A percentile compares a stretch with the other conserved stretches of the same genome.
Evolutionary conservation across 2,797 vertebrate species (phyloP).

Genomic region (Amazonetta brasiliensis): DNA sequence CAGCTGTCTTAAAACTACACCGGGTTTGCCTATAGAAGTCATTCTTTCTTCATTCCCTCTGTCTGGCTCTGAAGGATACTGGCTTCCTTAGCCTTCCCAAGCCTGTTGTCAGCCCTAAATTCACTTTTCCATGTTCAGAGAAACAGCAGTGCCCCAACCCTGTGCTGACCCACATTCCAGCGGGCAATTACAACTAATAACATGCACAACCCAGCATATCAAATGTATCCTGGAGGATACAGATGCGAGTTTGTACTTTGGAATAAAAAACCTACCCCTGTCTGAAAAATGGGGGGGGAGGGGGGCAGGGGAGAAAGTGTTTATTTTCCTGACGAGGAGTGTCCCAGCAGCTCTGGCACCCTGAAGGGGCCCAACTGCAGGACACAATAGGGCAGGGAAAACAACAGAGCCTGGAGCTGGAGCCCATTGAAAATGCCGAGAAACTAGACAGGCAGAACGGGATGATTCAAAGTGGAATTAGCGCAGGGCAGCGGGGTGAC

Average conservation of each 20-base stretch:
- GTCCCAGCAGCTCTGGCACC: neutral
- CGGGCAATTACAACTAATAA: neutral
- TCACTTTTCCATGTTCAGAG: neutral
- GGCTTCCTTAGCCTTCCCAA: neutral
- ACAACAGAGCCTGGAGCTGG: neutral
- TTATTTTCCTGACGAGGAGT: neutral
- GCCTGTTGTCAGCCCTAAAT: neutral
- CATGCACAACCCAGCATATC: neutral
- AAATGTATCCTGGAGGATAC: neutral
- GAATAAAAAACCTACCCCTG: neutral
- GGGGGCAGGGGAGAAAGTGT: no score
- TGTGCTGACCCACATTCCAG: neutral
- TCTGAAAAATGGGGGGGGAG: neutral
- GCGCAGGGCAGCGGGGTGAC: neutral
- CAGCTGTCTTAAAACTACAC: neutral
- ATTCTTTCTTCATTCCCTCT: neutral
- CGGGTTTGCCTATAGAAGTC: neutral
- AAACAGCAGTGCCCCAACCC: neutral
- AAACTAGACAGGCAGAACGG: constrained; percentile 2
- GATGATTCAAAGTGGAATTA: neutral
- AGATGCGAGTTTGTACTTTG: neutral
- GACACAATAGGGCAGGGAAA: neutral
- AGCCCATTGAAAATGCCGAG: neutral
- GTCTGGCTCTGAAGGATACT: neutral
- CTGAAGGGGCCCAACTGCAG: neutral